Percentiles rank a stretch among this genome's conserved stretches.
phyloP scores from a whole-genome alignment of 1,140 invertebrate genomes.

The Heliconius nattereri region DNA sequence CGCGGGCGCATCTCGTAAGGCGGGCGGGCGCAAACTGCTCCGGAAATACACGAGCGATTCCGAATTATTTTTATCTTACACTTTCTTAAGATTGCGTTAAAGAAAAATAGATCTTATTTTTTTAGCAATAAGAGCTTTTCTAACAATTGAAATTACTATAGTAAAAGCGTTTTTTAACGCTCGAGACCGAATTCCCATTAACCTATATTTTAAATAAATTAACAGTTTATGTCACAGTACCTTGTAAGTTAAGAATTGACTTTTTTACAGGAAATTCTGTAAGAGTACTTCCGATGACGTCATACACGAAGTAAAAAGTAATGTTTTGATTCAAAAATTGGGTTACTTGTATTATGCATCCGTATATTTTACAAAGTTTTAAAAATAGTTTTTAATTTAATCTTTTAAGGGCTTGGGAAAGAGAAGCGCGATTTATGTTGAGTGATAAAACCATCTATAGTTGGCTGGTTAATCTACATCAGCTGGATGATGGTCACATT shows the following conservation, averaged over 20 bases:
- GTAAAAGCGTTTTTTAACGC: conserved; percentile 59
- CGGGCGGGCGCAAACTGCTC: conserved; percentile 65
- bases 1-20: conserved; percentile 58
- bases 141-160: conserved; percentile 37
- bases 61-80: conserved; percentile 76
- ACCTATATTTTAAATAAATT: conserved; percentile 72
- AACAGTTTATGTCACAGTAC: conserved; percentile 51
- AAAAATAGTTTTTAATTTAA: no score
- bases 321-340: neutral
- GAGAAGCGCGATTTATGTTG: no score
- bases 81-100: conserved; percentile 46
- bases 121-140: conserved; percentile 35
- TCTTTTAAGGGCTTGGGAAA: no score
- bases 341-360: neutral
- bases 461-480: no score
- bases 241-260: conserved; percentile 36
- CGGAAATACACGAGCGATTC: conserved; percentile 60
- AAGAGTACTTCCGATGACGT: conserved; percentile 10
- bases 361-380: neutral
- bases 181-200: conserved; percentile 68
- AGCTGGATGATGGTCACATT: no score
- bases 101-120: conserved; percentile 46
- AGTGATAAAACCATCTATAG: no score
- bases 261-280: conserved; percentile 12
- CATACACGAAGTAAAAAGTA: neutral